These are phyloP conservation scores for Agapetus fuscipes DNA, from an alignment of 2,888 invertebrate species.

Conservation along the genomic window DNA sequence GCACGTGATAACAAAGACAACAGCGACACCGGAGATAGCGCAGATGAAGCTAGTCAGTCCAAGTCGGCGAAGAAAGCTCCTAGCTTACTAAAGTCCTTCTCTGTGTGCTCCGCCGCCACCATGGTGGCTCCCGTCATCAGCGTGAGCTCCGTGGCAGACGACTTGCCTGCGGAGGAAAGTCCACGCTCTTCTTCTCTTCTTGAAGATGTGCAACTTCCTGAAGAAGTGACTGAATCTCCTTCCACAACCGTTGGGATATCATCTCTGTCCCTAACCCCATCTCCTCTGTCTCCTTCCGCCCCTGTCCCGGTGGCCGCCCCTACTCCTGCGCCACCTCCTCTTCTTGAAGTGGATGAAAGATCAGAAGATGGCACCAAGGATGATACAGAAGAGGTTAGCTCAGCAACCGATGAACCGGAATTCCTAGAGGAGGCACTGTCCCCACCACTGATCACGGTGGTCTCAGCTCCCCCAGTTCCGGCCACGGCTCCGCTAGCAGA, in stretches of 20 bases:
- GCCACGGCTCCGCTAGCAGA: conserved; percentile 58
- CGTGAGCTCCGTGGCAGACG: conserved; percentile 63
- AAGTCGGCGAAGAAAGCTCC: conserved; percentile 31
- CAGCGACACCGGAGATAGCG: conserved; percentile 28
- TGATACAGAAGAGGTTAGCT: conserved; percentile 7
- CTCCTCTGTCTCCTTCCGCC: conserved; percentile 14
- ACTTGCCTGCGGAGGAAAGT: conserved; percentile 30
- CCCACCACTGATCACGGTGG: conserved; percentile 6
- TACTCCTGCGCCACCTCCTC: conserved; percentile 5
- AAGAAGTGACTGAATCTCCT: conserved; percentile 14
- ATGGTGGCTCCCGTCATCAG: conserved; percentile 54
- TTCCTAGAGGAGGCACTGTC: conserved; percentile 17
- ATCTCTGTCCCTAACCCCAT: conserved; percentile 16
- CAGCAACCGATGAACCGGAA: conserved; percentile 11
- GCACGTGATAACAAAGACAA: conserved; percentile 28
- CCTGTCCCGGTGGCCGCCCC: conserved; percentile 5
- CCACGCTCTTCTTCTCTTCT: conserved; percentile 6
- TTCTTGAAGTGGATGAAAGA: conserved; percentile 16
- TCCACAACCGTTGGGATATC: conserved; percentile 16
- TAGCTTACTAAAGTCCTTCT: conserved; percentile 33
- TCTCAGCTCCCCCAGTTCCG: conserved; percentile 31
- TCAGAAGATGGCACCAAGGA: conserved; percentile 13
- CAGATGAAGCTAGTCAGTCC: conserved; percentile 25
- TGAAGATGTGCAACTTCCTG: conserved; percentile 10
- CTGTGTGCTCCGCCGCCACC: conserved; percentile 29